Evolutionary conservation across 2,888 invertebrate genomes (phyloP).

Genomic region (Acronicta aceris): DNA sequence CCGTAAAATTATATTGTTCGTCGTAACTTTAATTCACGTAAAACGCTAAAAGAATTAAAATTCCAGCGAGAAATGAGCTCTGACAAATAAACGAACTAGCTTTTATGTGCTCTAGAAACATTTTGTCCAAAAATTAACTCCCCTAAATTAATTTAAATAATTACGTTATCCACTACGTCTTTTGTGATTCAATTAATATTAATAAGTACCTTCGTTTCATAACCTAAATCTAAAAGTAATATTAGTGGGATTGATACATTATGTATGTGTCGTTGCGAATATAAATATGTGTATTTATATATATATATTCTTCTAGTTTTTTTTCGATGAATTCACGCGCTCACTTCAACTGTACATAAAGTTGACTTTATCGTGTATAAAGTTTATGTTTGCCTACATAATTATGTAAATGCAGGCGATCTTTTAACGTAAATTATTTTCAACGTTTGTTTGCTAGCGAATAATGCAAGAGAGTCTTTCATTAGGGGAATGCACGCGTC

Average conservation of each 20-base stretch:
- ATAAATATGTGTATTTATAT: constrained; percentile 37
- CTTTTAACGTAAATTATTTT: constrained; percentile 83
- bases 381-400: constrained; percentile 84
- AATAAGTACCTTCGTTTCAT: constrained; percentile 14
- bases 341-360: constrained; percentile 78
- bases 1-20: constrained; percentile 79
- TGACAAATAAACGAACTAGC: constrained; percentile 81
- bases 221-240: constrained; percentile 15
- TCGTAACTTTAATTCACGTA: constrained; percentile 79
- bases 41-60: constrained; percentile 82
- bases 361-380: constrained; percentile 82
- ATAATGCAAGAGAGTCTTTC: constrained; percentile 75
- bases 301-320: constrained; percentile 50
- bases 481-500: constrained; percentile 78
- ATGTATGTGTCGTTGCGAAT: constrained; percentile 20
- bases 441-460: constrained; percentile 76
- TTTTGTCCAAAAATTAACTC: constrained; percentile 43
- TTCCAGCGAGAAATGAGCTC: constrained; percentile 79
- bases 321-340: constrained; percentile 68
- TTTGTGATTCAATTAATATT: constrained; percentile 29
- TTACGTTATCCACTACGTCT: constrained; percentile 21
- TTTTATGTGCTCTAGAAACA: constrained; percentile 67
- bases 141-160: constrained; percentile 46
- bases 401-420: constrained; percentile 82
- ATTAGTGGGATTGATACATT: constrained; percentile 28